phyloP scores from a whole-genome alignment of 2,113 vertebrate genomes.

The Cyanoliseus patagonus region DNA sequence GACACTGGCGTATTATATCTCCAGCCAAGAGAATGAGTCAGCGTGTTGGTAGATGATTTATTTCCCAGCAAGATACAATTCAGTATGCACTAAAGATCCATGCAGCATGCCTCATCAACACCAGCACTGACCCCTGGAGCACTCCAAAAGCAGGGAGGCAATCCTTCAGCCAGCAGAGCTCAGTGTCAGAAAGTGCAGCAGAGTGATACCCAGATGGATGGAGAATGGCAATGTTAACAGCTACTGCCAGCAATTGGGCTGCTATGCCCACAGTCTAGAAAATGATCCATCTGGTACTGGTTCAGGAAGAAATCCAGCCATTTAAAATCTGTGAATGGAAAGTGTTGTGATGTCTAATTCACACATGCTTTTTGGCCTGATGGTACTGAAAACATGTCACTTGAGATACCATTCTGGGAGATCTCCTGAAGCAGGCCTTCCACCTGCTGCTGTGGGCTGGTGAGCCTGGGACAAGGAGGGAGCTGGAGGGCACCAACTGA shows the following conservation, averaged over 20 bases:
- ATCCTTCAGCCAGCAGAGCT: not conserved
- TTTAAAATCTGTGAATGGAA: not conserved
- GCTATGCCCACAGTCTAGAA: not conserved
- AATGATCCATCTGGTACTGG: not conserved
- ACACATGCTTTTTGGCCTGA: not conserved
- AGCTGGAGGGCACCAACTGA: not conserved
- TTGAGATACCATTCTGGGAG: not conserved
- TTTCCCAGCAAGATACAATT: not conserved
- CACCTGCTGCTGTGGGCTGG: rapidly evolving
- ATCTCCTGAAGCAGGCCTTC: not conserved
- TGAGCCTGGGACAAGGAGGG: not conserved
- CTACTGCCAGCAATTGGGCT: not conserved
- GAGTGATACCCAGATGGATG: not conserved
- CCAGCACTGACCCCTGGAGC: not conserved
- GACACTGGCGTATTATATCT: not conserved
- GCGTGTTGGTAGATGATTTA: not conserved
- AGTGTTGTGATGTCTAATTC: not conserved
- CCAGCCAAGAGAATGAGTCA: not conserved
- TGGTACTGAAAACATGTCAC: not conserved
- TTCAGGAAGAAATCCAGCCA: not conserved
- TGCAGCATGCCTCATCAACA: not conserved
- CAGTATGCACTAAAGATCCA: not conserved
- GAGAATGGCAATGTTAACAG: not conserved
- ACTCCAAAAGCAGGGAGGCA: not conserved
- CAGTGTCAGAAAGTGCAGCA: not conserved